Evolutionary conservation across 2,113 vertebrate species (phyloP).

Genomic region (Dipodomys stephensi): DNA sequence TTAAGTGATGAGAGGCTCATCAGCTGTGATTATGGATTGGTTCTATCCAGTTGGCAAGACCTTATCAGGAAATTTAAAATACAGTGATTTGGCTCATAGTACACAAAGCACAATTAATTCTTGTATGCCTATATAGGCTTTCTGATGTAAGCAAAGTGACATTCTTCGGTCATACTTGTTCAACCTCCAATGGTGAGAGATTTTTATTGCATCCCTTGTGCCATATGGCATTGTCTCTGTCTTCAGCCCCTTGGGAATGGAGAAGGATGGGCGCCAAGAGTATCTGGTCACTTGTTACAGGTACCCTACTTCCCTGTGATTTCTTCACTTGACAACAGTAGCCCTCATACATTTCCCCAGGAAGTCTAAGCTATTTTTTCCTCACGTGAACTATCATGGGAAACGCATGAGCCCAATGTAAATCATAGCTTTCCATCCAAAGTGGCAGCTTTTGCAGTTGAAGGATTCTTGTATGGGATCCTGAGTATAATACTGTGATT

Average conservation of each 20-base stretch:
- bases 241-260: slow-evolving; percentile 75
- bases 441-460: slow-evolving; percentile 49
- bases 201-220: slow-evolving; percentile 84
- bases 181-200: slow-evolving; percentile 84
- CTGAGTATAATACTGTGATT: slow-evolving; percentile 9
- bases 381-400: background rate
- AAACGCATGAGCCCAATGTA: slow-evolving; percentile 23
- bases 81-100: slow-evolving; percentile 75
- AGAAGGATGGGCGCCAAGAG: slow-evolving; percentile 77
- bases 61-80: slow-evolving; percentile 77
- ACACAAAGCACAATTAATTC: slow-evolving; percentile 73
- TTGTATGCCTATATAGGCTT: slow-evolving; percentile 74
- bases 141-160: slow-evolving; percentile 76
- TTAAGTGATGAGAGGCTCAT: slow-evolving; percentile 44
- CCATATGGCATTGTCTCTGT: slow-evolving; percentile 81
- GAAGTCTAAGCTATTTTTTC: slow-evolving; percentile 25
- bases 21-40: slow-evolving; percentile 70
- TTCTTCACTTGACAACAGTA: slow-evolving; percentile 68
- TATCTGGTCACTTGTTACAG: slow-evolving; percentile 67
- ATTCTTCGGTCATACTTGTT: slow-evolving; percentile 70
- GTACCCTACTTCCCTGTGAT: slow-evolving; percentile 54
- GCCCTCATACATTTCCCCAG: slow-evolving; percentile 28
- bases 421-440: slow-evolving; percentile 61
- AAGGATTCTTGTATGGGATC: slow-evolving; percentile 53
- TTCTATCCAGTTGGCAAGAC: slow-evolving; percentile 70